phyloP scores from a whole-genome alignment of 2,797 vertebrate genomes.

The Sternarchorhynchus goeldii region DNA sequence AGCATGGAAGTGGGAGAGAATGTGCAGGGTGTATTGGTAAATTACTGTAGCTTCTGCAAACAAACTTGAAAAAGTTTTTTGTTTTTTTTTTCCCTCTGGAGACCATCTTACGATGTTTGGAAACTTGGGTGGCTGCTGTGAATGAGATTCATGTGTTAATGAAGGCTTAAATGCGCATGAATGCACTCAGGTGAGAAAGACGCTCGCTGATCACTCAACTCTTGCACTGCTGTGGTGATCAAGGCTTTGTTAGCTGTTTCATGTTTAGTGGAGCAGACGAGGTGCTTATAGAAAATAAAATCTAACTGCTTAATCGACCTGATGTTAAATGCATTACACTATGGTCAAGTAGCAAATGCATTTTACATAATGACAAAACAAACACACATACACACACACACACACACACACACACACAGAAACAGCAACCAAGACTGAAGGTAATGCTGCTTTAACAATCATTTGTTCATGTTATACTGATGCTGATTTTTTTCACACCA shows the following conservation, averaged over 20 bases:
- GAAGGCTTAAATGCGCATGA: neutral
- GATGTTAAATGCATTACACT: constrained; percentile 7
- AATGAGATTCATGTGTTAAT: constrained; percentile 3
- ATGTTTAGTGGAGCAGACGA: no score
- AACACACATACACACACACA: no score
- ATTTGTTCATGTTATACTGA: constrained; percentile 48
- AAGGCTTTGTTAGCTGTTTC: no score
- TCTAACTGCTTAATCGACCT: no score
- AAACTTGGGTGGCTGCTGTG: constrained; percentile 13
- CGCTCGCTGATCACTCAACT: no score
- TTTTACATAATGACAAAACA: constrained; percentile 6
- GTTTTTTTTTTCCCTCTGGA: constrained; percentile 10
- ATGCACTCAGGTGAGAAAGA: no score
- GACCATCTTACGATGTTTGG: constrained; percentile 12
- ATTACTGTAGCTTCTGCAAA: constrained; percentile 60
- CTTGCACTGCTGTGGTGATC: no score
- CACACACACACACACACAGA: constrained; percentile 14
- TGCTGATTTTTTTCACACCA: constrained; percentile 41
- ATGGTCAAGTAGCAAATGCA: constrained; percentile 30
- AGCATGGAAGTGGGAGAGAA: constrained; percentile 63
- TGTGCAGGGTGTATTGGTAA: constrained; percentile 61
- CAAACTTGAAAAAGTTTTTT: constrained; percentile 30
- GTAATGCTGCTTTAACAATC: constrained; percentile 28
- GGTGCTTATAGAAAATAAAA: no score
- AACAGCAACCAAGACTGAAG: constrained; percentile 20